These are phyloP conservation scores for Mustelus asterias DNA, from an alignment of 2,113 vertebrate genomes.

Conservation along the genomic window DNA sequence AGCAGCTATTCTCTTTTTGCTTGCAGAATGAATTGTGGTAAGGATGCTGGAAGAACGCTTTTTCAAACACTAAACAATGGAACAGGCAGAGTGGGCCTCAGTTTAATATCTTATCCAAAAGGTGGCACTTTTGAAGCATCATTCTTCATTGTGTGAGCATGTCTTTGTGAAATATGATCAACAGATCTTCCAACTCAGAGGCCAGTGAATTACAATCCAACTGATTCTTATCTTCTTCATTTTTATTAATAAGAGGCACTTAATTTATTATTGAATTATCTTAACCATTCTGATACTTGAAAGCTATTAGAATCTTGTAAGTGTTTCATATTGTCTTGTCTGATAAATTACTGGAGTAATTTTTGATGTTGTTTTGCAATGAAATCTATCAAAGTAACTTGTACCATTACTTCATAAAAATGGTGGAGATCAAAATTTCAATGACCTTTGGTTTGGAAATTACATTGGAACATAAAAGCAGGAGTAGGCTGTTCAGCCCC, in stretches of 20 bases:
- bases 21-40: background rate
- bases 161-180: background rate
- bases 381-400: background rate
- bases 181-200: background rate
- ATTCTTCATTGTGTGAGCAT: background rate
- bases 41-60: background rate
- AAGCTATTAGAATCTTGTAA: background rate
- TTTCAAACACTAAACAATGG: background rate
- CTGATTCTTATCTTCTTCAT: background rate
- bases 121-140: background rate
- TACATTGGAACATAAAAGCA: too few relatives aligned
- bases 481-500: too few relatives aligned
- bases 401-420: background rate
- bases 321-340: background rate
- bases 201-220: background rate
- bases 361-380: background rate
- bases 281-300: background rate
- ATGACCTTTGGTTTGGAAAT: background rate
- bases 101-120: background rate
- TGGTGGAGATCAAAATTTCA: background rate
- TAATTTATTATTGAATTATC: background rate
- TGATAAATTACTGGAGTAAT: background rate
- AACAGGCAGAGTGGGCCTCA: too few relatives aligned
- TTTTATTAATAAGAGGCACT: background rate
- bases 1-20: background rate